Evolutionary conservation across 2,113 vertebrate genomes (phyloP), one percentile per base, ranked within the genome.

Genomic region (Synodontis membranacea): DNA sequence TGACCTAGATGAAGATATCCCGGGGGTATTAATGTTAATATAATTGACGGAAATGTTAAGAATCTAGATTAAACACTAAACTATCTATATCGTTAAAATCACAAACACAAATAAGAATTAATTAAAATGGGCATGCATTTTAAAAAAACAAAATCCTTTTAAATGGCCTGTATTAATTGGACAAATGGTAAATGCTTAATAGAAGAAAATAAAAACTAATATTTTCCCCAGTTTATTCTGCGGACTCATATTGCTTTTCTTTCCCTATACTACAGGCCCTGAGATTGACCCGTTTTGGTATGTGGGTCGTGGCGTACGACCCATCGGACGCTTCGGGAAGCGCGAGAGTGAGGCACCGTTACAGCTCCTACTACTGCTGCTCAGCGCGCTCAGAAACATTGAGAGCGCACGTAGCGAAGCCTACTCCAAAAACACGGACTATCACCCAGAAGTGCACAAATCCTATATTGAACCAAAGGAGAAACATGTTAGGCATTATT

Each of bases 231-330:
- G 2, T 31, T 39, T 37, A 39, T 37, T 10, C 68, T 74, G 70
- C 23, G 44, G 23, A 76, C 44, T 50, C 25, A 46, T 46, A 42
- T 10, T 76, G 66, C 76, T 48, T 90, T 87, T 91, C 86, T 86
- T 86, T 12, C 34, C 42, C 14, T 34, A 4, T 0, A 12, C 34
- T 48, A 37, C 91, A 97, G 97, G 96, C 94, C 96, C 96, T n/a
- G 96, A 97, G 91, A 97, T 97, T 0, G 96, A 97, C 88, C 97
- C 96, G 0, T 96, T 97, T 86, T 97, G 97, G 97, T 97, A 97
- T 0, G 95, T 97, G 90, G 96, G 94, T 0, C 96, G 96, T 3
- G 97, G 96, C 0, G 96, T 97, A 52, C 93, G 96, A 91, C 97
- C 97, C 89, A 97, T 98, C 0, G 96, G 97, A 0, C 95, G 96